Conservation (phyloP, 2,888 invertebrate species). For the Limulus polyphemus region DNA sequence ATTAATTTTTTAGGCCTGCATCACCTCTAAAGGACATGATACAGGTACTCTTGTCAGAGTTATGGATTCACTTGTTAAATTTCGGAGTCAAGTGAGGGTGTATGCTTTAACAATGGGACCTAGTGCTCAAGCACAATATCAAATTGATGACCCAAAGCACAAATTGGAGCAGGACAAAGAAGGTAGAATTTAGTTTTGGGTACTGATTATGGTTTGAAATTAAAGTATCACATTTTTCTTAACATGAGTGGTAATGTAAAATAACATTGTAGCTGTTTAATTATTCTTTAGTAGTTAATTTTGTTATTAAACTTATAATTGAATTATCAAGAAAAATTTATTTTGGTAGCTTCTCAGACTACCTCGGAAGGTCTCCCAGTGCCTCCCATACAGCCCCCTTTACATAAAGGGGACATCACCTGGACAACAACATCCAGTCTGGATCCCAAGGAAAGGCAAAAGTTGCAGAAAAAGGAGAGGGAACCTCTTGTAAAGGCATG, state of each 20-base stretch:
- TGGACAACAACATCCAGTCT: slow-evolving; percentile 3
- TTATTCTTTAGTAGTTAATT: too few relatives aligned
- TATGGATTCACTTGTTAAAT: slow-evolving; percentile 11
- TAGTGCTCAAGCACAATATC: not conserved
- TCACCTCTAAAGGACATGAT: too few relatives aligned
- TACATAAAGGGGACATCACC: not conserved
- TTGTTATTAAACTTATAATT: too few relatives aligned
- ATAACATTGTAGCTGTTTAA: too few relatives aligned
- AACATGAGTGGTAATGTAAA: too few relatives aligned
- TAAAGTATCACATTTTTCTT: too few relatives aligned
- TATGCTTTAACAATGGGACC: slow-evolving; percentile 5
- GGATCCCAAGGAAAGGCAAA: not conserved
- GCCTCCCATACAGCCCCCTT: not conserved
- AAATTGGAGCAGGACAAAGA: too few relatives aligned
- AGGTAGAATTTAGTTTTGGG: too few relatives aligned
- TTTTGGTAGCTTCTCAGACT: not conserved
- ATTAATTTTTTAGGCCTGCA: too few relatives aligned
- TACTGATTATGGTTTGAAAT: too few relatives aligned
- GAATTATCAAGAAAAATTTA: too few relatives aligned
- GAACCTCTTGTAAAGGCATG: slow-evolving; percentile 8
- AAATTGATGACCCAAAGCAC: not conserved
- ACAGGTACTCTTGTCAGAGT: not conserved
- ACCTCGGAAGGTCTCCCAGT: not conserved
- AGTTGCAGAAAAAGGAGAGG: slow-evolving; percentile 3
- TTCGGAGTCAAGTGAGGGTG: slow-evolving; percentile 9